Base-by-base conservation (phyloP, 2,797 vertebrate species). In the Scomberomorus guttatus region DNA sequence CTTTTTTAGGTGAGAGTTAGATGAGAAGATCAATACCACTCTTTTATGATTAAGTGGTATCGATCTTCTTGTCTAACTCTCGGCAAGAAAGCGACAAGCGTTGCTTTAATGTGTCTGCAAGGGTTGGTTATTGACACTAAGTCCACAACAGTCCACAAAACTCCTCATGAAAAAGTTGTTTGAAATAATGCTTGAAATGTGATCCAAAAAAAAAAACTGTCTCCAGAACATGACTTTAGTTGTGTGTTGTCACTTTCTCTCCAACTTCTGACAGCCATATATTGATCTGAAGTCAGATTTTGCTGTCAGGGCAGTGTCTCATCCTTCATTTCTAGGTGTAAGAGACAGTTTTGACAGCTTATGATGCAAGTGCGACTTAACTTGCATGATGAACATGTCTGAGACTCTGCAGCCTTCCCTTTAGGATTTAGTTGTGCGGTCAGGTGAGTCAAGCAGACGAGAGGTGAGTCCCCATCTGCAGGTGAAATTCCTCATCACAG, bases 401-500 rank as follows among this genome's bases (percentile, higher is more conserved):
- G 66, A 68, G 25, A 58, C 32, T 27, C 7, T 22, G 48, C 20
- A n/a, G 65, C 37, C n/a, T 79, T 22, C 12, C 12, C 42, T 6
- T 6, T n/a, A 56, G 39, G 65, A 58, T 71, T 44, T 15, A 29
- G 58, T 44, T 52, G 20, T 66, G 48, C 14, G 20, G 57, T 39
- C 10, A 54, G 32, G 32, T 77, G 32, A 48, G 65, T 81, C 58
- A 57, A 62, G 71, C 63, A n/a, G 52, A 75, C 34, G 10, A 0
- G 7, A 79, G 68, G 72, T 62, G 60, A 65, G 75, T 79, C 44
- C 3, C 17, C 13, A 15, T 55, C 71, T 22, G 20, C 22, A 60
- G 25, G 24, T 64, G 12, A 48, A 57, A 24, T 32, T 64, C 34
- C 39, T 37, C 37, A 11, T 37, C 37, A 37, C 37, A 37, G 37